A percentile compares a stretch with the other conserved stretches of the same genome.
Conservation (phyloP, 2,113 vertebrate species). For the Ellobius talpinus region DNA sequence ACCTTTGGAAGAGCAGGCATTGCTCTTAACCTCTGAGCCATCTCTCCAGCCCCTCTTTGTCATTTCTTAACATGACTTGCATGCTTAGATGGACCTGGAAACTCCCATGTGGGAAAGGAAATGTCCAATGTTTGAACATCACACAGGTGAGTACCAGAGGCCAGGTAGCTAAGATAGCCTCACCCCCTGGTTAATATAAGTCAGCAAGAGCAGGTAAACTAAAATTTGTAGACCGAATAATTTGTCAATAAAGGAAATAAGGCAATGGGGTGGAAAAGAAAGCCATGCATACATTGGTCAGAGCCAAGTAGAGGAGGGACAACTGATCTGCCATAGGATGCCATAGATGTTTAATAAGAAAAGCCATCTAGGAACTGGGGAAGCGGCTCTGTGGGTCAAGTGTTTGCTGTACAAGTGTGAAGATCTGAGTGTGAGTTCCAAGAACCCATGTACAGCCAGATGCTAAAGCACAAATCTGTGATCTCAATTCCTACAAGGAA, state of each 20-base stretch:
- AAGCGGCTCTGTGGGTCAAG: background rate
- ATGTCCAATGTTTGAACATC: background rate
- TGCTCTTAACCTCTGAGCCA: no score
- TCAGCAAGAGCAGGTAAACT: background rate
- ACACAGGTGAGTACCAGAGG: background rate
- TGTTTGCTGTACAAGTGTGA: background rate
- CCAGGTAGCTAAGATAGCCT: background rate
- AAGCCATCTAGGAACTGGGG: background rate
- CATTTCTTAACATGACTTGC: background rate
- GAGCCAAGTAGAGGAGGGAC: background rate
- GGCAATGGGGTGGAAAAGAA: background rate
- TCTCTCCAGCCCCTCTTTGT: no score
- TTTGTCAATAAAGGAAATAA: background rate
- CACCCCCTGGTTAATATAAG: background rate
- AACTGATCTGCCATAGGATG: background rate
- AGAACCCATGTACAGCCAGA: background rate
- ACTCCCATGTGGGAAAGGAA: background rate
- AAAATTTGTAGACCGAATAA: background rate
- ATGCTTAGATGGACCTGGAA: background rate
- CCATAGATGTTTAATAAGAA: background rate
- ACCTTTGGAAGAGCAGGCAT: no score
- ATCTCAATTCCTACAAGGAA: background rate
- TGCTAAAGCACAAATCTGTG: background rate
- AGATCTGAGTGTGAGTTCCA: background rate
- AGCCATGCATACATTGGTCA: background rate